A percentile compares a stretch with the other conserved stretches of the same genome.
Evolutionary conservation across 1,140 invertebrate species (phyloP).

Genomic region (Formica selysi): DNA sequence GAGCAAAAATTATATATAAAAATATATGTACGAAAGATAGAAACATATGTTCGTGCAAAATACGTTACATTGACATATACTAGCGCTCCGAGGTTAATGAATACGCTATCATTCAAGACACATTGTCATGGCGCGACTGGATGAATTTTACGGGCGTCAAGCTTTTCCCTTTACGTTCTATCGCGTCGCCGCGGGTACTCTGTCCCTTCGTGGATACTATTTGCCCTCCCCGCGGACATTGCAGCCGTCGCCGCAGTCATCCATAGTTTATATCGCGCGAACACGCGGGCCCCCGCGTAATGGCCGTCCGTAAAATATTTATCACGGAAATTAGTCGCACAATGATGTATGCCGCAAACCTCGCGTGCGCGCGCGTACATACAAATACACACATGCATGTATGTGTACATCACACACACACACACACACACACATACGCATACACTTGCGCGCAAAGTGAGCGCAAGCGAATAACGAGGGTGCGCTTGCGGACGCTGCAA

Average conservation of each 20-base stretch:
- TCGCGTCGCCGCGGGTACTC: neutral
- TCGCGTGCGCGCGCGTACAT: constrained; percentile 21
- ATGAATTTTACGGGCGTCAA: constrained; percentile 73
- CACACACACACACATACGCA: constrained; percentile 9
- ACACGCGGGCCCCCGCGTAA: constrained; percentile 76
- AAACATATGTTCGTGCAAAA: neutral
- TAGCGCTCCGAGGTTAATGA: constrained; percentile 12
- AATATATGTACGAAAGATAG: neutral
- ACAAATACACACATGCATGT: neutral
- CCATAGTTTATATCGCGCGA: constrained; percentile 76
- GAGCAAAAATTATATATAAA: neutral
- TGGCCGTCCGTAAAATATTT: constrained; percentile 82
- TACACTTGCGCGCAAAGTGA: constrained; percentile 6
- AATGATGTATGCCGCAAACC: constrained; percentile 76
- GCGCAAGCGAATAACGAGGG: constrained; percentile 57
- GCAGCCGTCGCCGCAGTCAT: constrained; percentile 69
- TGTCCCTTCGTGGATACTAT: constrained; percentile 59
- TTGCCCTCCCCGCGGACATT: constrained; percentile 63
- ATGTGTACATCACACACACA: neutral
- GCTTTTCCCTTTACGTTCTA: constrained; percentile 62
- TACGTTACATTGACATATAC: constrained; percentile 8
- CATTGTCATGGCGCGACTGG: constrained; percentile 51
- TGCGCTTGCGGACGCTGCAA: constrained; percentile 47
- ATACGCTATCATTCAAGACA: constrained; percentile 39
- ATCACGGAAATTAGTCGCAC: constrained; percentile 81